phyloP scores from a whole-genome alignment of 2,888 invertebrate genomes.

The Caenorhabditis wallacei region DNA sequence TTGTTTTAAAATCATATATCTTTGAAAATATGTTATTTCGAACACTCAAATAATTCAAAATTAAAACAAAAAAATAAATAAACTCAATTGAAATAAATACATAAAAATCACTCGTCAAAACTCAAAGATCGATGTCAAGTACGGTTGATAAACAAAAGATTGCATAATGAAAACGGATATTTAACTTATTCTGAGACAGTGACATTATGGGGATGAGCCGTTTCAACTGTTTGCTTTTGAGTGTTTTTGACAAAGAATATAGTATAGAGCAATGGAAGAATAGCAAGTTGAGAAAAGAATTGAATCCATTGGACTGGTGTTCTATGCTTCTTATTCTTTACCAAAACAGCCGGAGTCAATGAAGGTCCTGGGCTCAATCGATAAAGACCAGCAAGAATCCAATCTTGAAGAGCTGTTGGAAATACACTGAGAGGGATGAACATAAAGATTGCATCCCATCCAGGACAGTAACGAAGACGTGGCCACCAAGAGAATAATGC shows the following conservation, averaged over 20 bases:
- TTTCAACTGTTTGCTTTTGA: conserved; percentile 24
- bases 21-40: conserved; percentile 36
- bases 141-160: conserved; percentile 39
- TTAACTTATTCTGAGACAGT: conserved; percentile 18
- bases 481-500: conserved; percentile 75
- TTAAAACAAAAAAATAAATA: conserved; percentile 9
- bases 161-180: background rate
- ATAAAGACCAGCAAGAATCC: conserved; percentile 68
- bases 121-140: conserved; percentile 52
- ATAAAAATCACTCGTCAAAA: conserved; percentile 19
- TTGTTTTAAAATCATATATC: too few relatives aligned
- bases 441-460: conserved; percentile 78
- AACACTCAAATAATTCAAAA: too few relatives aligned
- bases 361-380: conserved; percentile 72
- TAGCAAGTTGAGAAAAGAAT: conserved; percentile 40
- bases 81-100: background rate
- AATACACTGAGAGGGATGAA: conserved; percentile 76
- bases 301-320: conserved; percentile 33
- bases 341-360: conserved; percentile 63
- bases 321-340: conserved; percentile 6
- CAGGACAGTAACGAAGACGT: conserved; percentile 73
- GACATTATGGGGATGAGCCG: conserved; percentile 37
- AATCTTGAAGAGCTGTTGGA: conserved; percentile 73
- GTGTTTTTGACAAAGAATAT: conserved; percentile 45
- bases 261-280: conserved; percentile 49